Evolutionary conservation across 2,888 invertebrate species (phyloP).

Genomic region (Notocelia uddmanniana): DNA sequence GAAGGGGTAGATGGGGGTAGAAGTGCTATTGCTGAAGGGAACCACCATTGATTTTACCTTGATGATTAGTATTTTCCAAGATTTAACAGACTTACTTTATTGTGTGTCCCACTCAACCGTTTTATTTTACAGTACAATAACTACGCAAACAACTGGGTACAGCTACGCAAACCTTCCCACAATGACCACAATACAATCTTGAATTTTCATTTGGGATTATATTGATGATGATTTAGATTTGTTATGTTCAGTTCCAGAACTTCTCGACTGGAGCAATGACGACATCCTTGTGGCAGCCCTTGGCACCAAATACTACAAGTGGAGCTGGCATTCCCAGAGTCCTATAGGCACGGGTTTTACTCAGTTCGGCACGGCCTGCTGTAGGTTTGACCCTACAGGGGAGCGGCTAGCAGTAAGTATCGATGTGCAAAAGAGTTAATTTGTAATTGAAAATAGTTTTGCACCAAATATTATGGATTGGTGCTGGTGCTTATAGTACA

Average conservation of each 20-base stretch:
- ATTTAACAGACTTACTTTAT: not conserved
- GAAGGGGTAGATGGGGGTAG: no score
- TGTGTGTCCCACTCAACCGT: not conserved
- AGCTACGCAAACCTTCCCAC: no score
- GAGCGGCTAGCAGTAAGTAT: constrained; percentile 67
- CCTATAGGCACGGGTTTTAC: constrained; percentile 66
- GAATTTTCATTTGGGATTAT: not conserved
- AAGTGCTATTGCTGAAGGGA: not conserved
- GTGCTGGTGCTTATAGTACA: no score
- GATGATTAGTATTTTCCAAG: not conserved
- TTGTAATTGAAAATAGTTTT: not conserved
- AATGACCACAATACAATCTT: no score
- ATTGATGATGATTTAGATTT: not conserved
- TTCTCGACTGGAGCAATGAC: constrained; percentile 76
- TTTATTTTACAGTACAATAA: not conserved
- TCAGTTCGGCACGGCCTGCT: constrained; percentile 62
- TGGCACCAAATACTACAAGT: constrained; percentile 73
- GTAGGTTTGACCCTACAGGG: constrained; percentile 75
- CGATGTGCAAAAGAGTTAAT: not conserved
- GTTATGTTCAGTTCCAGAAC: constrained; percentile 69
- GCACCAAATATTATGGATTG: no score
- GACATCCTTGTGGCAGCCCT: constrained; percentile 77
- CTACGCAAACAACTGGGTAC: no score
- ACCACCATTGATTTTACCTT: not conserved
- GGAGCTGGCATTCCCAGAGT: constrained; percentile 75